Evolutionary conservation across 2,888 invertebrate species (phyloP).

Genomic region (Tenthredo amoena): DNA sequence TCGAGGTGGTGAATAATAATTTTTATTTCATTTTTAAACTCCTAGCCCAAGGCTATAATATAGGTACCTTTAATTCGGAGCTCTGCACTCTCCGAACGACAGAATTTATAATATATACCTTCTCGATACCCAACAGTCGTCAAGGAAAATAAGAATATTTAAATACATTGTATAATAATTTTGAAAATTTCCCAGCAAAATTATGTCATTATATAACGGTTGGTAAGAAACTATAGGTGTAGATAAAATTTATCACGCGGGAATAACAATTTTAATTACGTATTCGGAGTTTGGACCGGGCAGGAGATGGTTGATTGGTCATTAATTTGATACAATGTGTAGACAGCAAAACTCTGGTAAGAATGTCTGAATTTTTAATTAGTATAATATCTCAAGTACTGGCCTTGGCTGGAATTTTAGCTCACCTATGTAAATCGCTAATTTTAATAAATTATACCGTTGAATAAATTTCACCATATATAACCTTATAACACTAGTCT

Average conservation of each 20-base stretch:
- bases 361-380: slow-evolving; percentile 47
- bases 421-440: slow-evolving; percentile 47
- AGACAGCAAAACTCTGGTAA: slow-evolving; percentile 5
- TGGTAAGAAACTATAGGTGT: background rate
- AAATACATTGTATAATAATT: background rate
- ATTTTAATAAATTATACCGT: slow-evolving; percentile 41
- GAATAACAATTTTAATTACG: background rate
- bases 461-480: slow-evolving; percentile 42
- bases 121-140: background rate
- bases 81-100: background rate
- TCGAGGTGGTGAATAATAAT: slow-evolving; percentile 43
- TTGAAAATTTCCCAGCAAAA: background rate
- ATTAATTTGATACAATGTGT: slow-evolving; percentile 43
- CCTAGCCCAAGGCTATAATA: slow-evolving; percentile 37
- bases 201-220: background rate
- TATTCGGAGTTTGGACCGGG: background rate
- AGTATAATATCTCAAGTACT: slow-evolving; percentile 35
- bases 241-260: background rate
- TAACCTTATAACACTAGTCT: slow-evolving; percentile 39
- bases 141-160: background rate
- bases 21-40: slow-evolving; percentile 31
- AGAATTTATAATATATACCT: background rate
- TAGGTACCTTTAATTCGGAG: background rate
- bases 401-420: slow-evolving; percentile 46
- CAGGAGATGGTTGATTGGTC: slow-evolving; percentile 28